Evolutionary conservation across 2,797 vertebrate genomes (phyloP).

Genomic region (Apogon talboti): DNA sequence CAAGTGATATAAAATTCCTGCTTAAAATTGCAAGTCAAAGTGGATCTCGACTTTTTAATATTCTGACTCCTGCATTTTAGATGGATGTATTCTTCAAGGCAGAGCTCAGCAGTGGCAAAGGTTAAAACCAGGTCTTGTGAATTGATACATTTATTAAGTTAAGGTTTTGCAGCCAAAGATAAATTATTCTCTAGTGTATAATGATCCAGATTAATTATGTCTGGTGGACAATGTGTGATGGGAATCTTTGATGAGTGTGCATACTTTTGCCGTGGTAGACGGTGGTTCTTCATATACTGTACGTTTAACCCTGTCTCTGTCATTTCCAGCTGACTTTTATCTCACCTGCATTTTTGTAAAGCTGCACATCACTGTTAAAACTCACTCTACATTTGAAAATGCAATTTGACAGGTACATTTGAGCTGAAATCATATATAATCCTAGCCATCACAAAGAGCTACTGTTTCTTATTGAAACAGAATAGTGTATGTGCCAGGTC

Average conservation of each 20-base stretch:
- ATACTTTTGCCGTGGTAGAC: constrained; percentile 26
- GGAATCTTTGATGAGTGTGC: constrained; percentile 40
- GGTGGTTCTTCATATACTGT: constrained; percentile 12
- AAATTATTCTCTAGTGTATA: constrained; percentile 64
- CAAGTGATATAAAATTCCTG: background rate
- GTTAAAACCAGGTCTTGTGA: constrained; percentile 67
- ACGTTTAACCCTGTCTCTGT: constrained; percentile 15
- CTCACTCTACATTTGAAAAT: constrained; percentile 33
- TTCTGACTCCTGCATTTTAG: constrained; percentile 49
- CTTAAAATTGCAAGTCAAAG: constrained; percentile 18
- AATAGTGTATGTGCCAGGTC: constrained; percentile 35
- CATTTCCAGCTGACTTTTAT: background rate
- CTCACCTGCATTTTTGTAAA: constrained; percentile 20
- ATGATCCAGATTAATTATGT: constrained; percentile 62
- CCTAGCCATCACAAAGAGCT: constrained; percentile 15
- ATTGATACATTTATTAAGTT: constrained; percentile 70
- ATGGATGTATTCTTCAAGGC: constrained; percentile 56
- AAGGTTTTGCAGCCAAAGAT: constrained; percentile 38
- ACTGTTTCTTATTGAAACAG: constrained; percentile 33
- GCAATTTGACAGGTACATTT: constrained; percentile 35
- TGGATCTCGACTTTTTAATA: constrained; percentile 33
- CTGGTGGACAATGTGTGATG: constrained; percentile 58
- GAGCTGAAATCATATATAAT: constrained; percentile 15
- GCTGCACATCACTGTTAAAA: constrained; percentile 5
- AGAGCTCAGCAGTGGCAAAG: constrained; percentile 55